Conservation (phyloP, 2,797 vertebrate genomes). For the Anas georgica region DNA sequence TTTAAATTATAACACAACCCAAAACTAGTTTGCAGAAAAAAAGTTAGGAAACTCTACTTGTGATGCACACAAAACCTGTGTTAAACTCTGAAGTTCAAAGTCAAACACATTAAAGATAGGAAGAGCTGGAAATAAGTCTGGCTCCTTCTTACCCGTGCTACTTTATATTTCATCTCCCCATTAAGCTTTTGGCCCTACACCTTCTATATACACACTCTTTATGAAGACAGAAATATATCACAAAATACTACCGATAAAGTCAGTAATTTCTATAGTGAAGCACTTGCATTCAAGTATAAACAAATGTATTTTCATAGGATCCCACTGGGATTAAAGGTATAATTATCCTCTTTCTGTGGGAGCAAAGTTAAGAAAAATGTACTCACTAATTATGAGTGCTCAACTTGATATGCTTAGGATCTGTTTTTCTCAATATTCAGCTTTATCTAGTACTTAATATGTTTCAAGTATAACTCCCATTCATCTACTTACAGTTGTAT, state of each 20-base stretch:
- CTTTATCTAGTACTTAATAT: background rate
- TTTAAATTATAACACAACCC: background rate
- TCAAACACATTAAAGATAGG: background rate
- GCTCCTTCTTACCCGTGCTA: background rate
- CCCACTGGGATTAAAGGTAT: background rate
- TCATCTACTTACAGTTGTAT: background rate
- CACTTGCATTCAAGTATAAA: background rate
- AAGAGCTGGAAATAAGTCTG: background rate
- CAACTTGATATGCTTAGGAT: background rate
- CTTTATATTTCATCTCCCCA: background rate
- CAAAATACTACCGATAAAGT: background rate
- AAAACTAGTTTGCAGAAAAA: background rate
- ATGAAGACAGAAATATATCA: background rate
- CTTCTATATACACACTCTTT: background rate
- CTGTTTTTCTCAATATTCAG: background rate
- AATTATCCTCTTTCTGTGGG: background rate
- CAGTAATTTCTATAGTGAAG: background rate
- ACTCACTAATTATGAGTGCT: background rate
- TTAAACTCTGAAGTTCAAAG: background rate
- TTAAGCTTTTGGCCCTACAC: background rate
- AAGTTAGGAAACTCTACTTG: background rate
- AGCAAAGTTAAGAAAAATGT: background rate
- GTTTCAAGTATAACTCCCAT: background rate
- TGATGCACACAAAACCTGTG: background rate
- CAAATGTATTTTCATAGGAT: background rate